Evolutionary conservation across 2,113 vertebrate genomes (phyloP).

Genomic region (Pollachius pollachius): DNA sequence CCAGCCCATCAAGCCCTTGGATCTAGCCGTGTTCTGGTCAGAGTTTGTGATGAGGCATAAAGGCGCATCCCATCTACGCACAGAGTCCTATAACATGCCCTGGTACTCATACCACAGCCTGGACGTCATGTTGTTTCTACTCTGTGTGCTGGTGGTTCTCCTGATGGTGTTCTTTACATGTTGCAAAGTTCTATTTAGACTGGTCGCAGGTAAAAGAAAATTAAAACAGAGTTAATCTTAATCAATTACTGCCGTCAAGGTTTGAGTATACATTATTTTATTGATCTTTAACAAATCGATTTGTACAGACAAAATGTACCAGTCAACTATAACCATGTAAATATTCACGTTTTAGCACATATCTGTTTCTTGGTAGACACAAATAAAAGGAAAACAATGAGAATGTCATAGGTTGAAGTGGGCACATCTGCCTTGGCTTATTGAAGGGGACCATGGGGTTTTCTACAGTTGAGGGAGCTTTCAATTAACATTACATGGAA

Average conservation of each 20-base stretch:
- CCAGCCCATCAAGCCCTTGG: conserved; percentile 42
- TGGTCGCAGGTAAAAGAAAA: conserved; percentile 21
- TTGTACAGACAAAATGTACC: conserved; percentile 54
- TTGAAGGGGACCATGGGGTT: conserved; percentile 31
- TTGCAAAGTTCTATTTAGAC: conserved; percentile 18
- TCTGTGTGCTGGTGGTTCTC: background rate
- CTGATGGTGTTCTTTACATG: conserved; percentile 11
- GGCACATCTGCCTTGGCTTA: conserved; percentile 19
- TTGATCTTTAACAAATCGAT: conserved; percentile 38
- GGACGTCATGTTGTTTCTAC: conserved; percentile 36
- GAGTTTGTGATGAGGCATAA: conserved; percentile 58
- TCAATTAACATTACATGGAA: no score
- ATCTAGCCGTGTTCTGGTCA: conserved; percentile 54
- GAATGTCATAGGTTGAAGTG: conserved; percentile 40
- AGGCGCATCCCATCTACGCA: conserved; percentile 49
- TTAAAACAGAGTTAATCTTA: conserved; percentile 2
- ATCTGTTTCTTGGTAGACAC: conserved; percentile 42
- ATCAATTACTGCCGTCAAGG: background rate
- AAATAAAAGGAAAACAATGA: conserved; percentile 21
- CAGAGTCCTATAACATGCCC: conserved; percentile 50
- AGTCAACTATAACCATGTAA: conserved; percentile 48
- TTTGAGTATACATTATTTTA: conserved; percentile 24
- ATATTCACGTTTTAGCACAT: conserved; percentile 53
- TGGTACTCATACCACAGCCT: conserved; percentile 58
- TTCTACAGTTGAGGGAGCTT: background rate